These are phyloP conservation scores for Dendrolimus punctatus DNA, from an alignment of 1,140 invertebrate species.

Conservation along the genomic window DNA sequence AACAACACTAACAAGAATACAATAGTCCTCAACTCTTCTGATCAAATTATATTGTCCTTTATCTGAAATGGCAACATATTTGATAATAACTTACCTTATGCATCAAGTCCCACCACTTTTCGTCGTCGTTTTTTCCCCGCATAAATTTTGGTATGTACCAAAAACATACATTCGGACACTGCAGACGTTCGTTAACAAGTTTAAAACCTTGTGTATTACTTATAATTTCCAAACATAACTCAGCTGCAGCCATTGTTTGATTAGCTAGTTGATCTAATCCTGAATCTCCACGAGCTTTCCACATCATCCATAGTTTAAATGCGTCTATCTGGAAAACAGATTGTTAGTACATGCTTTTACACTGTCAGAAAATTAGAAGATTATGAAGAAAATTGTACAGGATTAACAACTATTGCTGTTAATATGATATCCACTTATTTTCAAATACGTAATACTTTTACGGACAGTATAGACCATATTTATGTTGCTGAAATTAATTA, in stretches of 20 bases:
- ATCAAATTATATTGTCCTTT: not conserved
- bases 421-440: no score
- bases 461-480: no score
- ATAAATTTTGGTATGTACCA: slow-evolving; percentile 92
- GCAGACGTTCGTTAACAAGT: slow-evolving; percentile 74
- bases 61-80: not conserved
- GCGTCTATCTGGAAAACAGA: slow-evolving; percentile 80
- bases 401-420: no score
- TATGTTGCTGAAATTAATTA: no score
- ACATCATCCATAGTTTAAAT: slow-evolving; percentile 95
- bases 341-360: no score
- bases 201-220: slow-evolving; percentile 72
- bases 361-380: no score
- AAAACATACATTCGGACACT: slow-evolving; percentile 92
- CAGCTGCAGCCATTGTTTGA: slow-evolving; percentile 74
- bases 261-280: slow-evolving; percentile 76
- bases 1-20: no score
- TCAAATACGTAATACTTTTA: no score
- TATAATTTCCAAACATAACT: slow-evolving; percentile 73
- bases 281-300: slow-evolving; percentile 82
- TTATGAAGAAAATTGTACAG: no score
- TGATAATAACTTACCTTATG: slow-evolving; percentile 67
- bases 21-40: no score
- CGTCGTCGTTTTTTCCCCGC: slow-evolving; percentile 74
- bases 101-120: slow-evolving; percentile 79